phyloP scores from a whole-genome alignment of 2,113 vertebrate genomes.

The Chiloscyllium plagiosum region DNA sequence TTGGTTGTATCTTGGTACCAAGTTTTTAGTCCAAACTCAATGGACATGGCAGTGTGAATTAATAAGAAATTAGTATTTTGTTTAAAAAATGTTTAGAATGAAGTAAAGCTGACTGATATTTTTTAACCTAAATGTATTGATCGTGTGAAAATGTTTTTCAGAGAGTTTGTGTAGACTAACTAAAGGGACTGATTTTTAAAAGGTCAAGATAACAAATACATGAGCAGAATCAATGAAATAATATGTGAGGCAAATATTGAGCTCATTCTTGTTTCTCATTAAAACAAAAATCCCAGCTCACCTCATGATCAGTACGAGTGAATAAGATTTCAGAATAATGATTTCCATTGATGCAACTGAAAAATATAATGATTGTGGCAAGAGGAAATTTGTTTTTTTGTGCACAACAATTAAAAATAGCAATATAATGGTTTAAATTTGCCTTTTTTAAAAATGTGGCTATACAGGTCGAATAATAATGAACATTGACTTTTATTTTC shows the following conservation, averaged over 20 bases:
- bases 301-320: neutral
- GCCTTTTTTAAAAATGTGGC: neutral
- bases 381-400: neutral
- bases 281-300: neutral
- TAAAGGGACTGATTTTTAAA: neutral
- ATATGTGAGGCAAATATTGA: neutral
- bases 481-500: neutral
- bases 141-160: neutral
- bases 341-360: neutral
- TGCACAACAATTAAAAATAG: neutral
- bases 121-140: neutral
- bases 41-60: neutral
- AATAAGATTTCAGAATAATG: neutral
- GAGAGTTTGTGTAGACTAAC: neutral
- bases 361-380: neutral
- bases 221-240: neutral
- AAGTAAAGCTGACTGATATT: neutral
- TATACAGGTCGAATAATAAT: neutral
- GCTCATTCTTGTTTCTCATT: neutral
- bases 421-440: neutral
- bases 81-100: neutral
- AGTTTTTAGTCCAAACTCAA: neutral
- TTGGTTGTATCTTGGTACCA: neutral
- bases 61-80: neutral
- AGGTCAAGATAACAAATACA: neutral